These are phyloP conservation scores for Gobio occitaniae DNA, from an alignment of 2,797 vertebrate species.

Conservation along the genomic window DNA sequence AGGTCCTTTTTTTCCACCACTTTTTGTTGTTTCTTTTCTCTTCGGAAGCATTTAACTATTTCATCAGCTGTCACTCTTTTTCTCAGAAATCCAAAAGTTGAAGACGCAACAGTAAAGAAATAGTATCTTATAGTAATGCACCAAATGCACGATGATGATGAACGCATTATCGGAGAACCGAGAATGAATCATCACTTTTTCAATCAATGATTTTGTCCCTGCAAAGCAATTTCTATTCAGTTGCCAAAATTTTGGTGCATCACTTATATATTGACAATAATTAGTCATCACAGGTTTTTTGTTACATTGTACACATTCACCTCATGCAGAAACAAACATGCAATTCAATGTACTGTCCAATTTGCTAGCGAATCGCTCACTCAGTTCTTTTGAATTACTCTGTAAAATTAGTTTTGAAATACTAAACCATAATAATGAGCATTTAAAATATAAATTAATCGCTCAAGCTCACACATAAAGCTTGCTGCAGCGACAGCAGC, in stretches of 20 bases:
- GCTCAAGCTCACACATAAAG: no score
- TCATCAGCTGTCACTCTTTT: neutral
- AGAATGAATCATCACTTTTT: neutral
- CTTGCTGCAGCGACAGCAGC: no score
- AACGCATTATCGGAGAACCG: no score
- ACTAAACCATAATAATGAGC: neutral
- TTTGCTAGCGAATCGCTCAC: neutral
- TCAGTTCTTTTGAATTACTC: neutral
- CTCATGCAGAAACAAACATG: neutral
- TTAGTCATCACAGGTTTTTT: neutral
- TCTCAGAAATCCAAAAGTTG: neutral
- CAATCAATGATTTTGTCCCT: neutral
- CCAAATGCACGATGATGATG: no score
- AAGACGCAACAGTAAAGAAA: neutral
- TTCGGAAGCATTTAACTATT: neutral
- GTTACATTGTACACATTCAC: neutral
- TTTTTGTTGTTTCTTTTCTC: neutral
- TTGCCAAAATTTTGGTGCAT: neutral
- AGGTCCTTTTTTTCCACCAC: neutral
- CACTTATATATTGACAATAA: neutral
- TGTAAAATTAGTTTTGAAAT: neutral
- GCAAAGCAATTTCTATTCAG: neutral
- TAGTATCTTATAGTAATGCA: neutral
- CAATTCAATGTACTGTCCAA: neutral
- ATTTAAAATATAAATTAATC: neutral